Base-by-base conservation (phyloP, 2,888 invertebrate genomes). In the Drosophila acutilabella region DNA sequence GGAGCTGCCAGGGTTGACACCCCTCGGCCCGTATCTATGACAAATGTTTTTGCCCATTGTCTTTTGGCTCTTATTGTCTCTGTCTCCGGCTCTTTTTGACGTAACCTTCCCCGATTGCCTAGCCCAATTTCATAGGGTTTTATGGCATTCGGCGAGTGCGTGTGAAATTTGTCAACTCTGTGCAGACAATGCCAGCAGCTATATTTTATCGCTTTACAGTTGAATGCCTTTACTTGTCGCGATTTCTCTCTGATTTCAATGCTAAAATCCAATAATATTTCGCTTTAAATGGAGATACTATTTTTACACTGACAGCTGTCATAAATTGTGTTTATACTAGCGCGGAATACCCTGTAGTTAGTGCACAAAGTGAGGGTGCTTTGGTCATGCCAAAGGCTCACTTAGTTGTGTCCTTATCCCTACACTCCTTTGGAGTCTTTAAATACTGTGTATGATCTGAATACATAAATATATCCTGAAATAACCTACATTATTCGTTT, bases 111-210 rank as follows among this genome's bases (percentile, higher is more conserved):
- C 75, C 41, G 64, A 70, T 70, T 70, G 64, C 64, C 78, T 70
- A 62, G 73, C 66, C 77, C 78, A 70, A 77, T 73, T 69, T 73
- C 77, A 54, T 54, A 61, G 42, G 45, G 56, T 70, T 74, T 78
- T 75, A 70, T 74, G 77, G 62, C 70, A 65, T 66, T 80, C 66
- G 66, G 66, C 68, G 74, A 80, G 74, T 80, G 80, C 80, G 80
- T 80, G 80, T 78, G 80, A 80, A 80, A 80, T 80, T 80, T 80
- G 74, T 80, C 80, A 78, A 72, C 71, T 80, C 64, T 65, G 42
- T 16, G n/a, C 8, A 61, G 52, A 80, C 78, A 78, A 78, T 75
- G 50, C 20, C 48, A 52, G 23, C 45, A 51, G 42, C 59, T 44
- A 75, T 67, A 69, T 78, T 69, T 69, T 58, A 80, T 80, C 71